Conservation (phyloP, 2,888 invertebrate species). For the Orchesella flavescens region DNA sequence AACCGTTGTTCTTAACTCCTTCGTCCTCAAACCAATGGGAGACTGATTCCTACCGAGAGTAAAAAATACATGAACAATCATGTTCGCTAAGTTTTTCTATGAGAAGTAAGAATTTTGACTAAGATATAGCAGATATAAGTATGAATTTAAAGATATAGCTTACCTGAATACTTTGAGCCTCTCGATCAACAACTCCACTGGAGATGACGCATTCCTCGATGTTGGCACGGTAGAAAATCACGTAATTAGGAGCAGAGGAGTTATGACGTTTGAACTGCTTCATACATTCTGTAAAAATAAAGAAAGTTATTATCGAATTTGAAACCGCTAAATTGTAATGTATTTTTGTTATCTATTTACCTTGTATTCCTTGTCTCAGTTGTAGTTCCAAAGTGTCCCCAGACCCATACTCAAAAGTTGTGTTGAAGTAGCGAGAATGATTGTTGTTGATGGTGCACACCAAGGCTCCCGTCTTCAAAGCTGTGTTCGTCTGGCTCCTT, state of each 20-base stretch:
- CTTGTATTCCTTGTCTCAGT: not conserved
- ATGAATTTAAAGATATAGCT: not conserved
- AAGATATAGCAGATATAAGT: not conserved
- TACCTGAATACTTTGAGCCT: not conserved
- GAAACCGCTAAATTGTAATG: no score
- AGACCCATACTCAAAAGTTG: conserved; percentile 75
- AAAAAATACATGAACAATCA: not conserved
- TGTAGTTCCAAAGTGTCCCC: not conserved
- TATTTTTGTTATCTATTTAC: conserved; percentile 14
- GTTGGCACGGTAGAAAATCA: conserved; percentile 76
- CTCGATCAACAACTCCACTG: conserved; percentile 20
- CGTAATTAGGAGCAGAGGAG: not conserved
- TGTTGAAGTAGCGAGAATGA: conserved; percentile 83
- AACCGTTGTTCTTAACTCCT: not conserved
- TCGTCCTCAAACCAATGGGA: no score
- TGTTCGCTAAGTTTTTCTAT: not conserved
- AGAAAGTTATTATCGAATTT: not conserved
- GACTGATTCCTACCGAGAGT: no score
- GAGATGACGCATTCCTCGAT: conserved; percentile 85
- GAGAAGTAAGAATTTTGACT: not conserved
- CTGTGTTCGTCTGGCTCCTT: conserved; percentile 77
- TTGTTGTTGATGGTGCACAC: conserved; percentile 81
- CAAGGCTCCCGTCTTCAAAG: conserved; percentile 80
- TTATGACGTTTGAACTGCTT: conserved; percentile 5
- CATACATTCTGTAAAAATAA: conserved; percentile 28